A percentile compares a stretch with the other conserved stretches of the same genome.
Evolutionary conservation across 1,140 invertebrate species (phyloP).

Genomic region (Bicyclus anynana): DNA sequence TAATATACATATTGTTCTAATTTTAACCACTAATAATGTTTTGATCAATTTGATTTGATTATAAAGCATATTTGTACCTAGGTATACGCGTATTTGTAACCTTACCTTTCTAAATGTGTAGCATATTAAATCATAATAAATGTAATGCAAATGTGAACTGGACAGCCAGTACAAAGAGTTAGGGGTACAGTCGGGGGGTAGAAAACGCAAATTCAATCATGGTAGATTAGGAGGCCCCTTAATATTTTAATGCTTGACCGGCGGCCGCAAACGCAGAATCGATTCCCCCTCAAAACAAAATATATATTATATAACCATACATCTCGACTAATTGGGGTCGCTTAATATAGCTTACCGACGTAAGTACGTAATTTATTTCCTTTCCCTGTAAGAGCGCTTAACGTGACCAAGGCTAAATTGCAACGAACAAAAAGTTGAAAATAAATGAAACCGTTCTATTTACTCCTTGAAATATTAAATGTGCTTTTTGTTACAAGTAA

Average conservation of each 20-base stretch:
- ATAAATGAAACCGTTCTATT: constrained; percentile 12
- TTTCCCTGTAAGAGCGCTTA: constrained; percentile 38
- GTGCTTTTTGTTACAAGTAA: background rate
- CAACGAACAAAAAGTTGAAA: constrained; percentile 23
- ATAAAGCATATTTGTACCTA: no score
- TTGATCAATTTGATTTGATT: no score
- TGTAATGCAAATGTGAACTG: background rate
- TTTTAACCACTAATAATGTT: no score
- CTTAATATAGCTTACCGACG: constrained; percentile 74
- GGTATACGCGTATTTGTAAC: no score
- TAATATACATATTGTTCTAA: no score
- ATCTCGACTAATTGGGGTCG: constrained; percentile 72
- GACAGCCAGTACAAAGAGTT: constrained; percentile 27
- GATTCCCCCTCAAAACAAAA: constrained; percentile 57
- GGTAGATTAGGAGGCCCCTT: constrained; percentile 69
- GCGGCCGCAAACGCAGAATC: constrained; percentile 62
- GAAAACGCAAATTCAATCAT: constrained; percentile 74
- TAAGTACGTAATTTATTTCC: constrained; percentile 75
- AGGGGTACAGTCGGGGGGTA: constrained; percentile 33
- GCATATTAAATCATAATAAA: constrained; percentile 15
- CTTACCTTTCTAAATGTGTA: no score
- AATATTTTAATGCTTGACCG: constrained; percentile 75
- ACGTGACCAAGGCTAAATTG: constrained; percentile 30
- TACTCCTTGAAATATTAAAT: background rate
- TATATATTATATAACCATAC: constrained; percentile 65